phyloP scores from a whole-genome alignment of 2,797 vertebrate genomes.

The Hyperoplus immaculatus region DNA sequence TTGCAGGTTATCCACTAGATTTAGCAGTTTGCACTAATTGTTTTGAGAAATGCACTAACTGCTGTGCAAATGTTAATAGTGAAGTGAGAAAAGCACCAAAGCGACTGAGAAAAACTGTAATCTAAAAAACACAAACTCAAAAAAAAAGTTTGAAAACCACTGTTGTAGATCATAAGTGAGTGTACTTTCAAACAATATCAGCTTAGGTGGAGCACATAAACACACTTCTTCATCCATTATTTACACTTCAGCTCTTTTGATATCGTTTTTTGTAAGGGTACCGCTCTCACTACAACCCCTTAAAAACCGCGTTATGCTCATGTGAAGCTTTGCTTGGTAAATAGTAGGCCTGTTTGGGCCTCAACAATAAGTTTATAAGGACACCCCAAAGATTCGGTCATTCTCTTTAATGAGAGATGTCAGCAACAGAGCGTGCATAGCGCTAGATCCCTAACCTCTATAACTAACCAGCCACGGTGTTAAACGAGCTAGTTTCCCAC shows the following conservation, averaged over 20 bases:
- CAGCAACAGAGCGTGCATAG: background rate
- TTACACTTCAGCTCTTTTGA: background rate
- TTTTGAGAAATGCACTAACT: no score
- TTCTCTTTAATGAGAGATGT: background rate
- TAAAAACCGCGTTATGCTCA: background rate
- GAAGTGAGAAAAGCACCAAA: no score
- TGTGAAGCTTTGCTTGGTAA: background rate
- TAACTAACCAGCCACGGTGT: constrained; percentile 14
- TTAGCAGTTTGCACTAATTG: no score
- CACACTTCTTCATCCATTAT: background rate
- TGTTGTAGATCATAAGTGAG: no score
- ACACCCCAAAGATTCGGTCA: background rate
- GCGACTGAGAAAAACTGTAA: no score
- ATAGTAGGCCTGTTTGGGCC: background rate
- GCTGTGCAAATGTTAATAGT: no score
- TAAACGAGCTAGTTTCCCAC: constrained; percentile 17
- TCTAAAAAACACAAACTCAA: no score
- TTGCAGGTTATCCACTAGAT: no score
- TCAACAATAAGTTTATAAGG: background rate
- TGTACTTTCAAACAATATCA: background rate
- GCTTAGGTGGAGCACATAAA: background rate
- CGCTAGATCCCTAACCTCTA: background rate
- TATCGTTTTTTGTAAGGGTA: background rate
- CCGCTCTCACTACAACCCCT: background rate
- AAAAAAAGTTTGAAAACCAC: no score